Percentiles rank a stretch among this genome's conserved stretches.
phyloP scores from a whole-genome alignment of 2,888 invertebrate genomes.

The Drosophila hamatofila region DNA sequence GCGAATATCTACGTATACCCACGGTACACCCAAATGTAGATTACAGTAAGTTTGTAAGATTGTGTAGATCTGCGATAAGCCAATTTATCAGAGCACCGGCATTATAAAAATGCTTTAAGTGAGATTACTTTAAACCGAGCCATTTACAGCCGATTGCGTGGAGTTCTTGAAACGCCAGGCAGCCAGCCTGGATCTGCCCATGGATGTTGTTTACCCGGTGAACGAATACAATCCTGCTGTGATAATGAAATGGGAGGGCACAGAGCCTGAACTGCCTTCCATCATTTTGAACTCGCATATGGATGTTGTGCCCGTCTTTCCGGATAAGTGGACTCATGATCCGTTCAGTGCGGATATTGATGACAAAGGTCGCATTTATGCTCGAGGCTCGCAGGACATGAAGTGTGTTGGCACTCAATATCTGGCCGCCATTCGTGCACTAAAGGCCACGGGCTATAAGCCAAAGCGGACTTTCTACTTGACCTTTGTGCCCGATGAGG shows the following conservation, averaged over 20 bases:
- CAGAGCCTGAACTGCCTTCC: conserved; percentile 89
- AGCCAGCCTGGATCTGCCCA: conserved; percentile 88
- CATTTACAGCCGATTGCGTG: conserved; percentile 86
- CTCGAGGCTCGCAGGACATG: conserved; percentile 92
- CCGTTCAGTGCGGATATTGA: conserved; percentile 96
- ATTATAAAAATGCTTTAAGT: not conserved
- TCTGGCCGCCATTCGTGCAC: conserved; percentile 90
- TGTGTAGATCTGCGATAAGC: conserved; percentile 4
- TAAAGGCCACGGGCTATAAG: conserved; percentile 87
- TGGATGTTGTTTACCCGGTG: conserved; percentile 87
- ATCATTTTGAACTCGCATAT: conserved; percentile 96
- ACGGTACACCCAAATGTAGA: conserved; percentile 95
- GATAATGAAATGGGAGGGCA: conserved; percentile 92
- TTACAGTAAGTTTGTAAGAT: conserved; percentile 88
- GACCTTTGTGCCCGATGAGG: conserved; percentile 90
- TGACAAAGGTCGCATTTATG: conserved; percentile 92
- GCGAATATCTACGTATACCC: conserved; percentile 93
- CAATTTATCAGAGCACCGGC: not conserved
- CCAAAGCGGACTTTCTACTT: conserved; percentile 90
- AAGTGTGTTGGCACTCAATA: conserved; percentile 93
- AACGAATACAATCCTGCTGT: conserved; percentile 90
- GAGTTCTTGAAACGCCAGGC: conserved; percentile 91
- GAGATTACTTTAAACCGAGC: conserved; percentile 10
- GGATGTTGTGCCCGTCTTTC: conserved; percentile 96
- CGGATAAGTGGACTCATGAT: conserved; percentile 95